Evolutionary conservation across 2,113 vertebrate genomes (phyloP), one percentile per base, ranked within the genome.

Genomic region (Scytalopus superciliaris): DNA sequence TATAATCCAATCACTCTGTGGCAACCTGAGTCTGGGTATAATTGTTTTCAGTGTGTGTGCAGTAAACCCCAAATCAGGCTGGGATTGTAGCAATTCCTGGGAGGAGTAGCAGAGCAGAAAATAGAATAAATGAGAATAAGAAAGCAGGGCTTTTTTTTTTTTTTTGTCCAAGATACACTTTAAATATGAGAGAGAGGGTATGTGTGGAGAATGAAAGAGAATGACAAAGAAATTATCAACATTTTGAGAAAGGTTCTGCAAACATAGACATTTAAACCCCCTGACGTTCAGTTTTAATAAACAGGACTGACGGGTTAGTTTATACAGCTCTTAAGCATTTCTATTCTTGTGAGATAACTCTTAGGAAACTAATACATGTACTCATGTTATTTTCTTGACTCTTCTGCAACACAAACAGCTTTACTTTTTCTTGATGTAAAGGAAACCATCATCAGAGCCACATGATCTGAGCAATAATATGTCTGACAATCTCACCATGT

Each of bases 61-160:
- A 72, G 44, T 55, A 59, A 94, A n/a, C n/a, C 64, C 62, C 69
- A 60, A 49, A 85, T 85, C 89, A 73, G 69, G 69, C 35, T 59
- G 44, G 77, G 56, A 87, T 49, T 45, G 70, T 30, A 45, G 53
- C 19, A 59, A 69, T 72, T 62, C 83, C 81, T 90, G 70, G 70
- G 59, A 63, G 60, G 66, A 73, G 57, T 18, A 80, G 50, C 45
- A 83, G 74, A 86, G 63, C 53, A 95, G 39, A 66, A 89, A 72
- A 17, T 16, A 79, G 25, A 27, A 53, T 37, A 53, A 87, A 64
- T 22, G 19, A 77, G 39, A 67, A 52, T 6, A 57, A 67, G 25
- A 9, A 7, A 0, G 1, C 0, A 6, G 33, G n/a, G 23, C 10
- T 42, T 42, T 42, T 42, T 10, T 42, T 42, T 25, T 15, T 67